Evolutionary conservation across 2,888 invertebrate species (phyloP), one percentile per base, ranked within the genome.

Genomic region (Mimachlamys varia): DNA sequence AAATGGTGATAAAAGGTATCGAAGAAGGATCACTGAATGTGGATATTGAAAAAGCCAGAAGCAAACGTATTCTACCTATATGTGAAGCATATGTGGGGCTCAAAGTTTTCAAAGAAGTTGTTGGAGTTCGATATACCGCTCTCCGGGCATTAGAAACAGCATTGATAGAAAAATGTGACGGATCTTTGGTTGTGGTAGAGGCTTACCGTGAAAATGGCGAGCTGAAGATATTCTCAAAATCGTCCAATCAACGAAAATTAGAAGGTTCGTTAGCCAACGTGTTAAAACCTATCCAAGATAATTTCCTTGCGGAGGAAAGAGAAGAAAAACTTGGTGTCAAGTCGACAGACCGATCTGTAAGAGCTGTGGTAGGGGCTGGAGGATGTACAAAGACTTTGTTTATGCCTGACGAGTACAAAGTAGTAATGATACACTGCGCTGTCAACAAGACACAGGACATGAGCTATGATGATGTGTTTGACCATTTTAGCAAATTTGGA

Each of bases 321-420:
- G 90, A 90, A 49, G 88, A 90, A 62, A 62, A 88, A 44, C 55
- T 90, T 3, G 49, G 88, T 49, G 37, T 38, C 4, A 38, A 76
- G 17, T 76, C 76, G 12, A 33, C 44, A 22, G 88, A 58, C 12
- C 88, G 88, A 17, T 62, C 62, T 55, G 88, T 88, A 0, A 37
- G 90, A 53, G 92, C 92, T 17, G 92, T 92, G 49, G 55, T 93
- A 7, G 91, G 91, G 22, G 58, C 92, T 0, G 90, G 92, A 27
- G 92, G 92, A 91, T 12, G 89, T 93, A 93, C 93, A 87, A 95
- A 95, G 93, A 91, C 94, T 19, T 94, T 96, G 93, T 92, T 95
- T 27, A 94, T 94, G 94, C 94, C 95, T 76, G 53, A 93, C 49
- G 92, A 95, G 88, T 95, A 92, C 91, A 93, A 93, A 55, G 91